Evolutionary conservation across 2,888 invertebrate genomes (phyloP).

Genomic region (Pharmacophagus antenor): DNA sequence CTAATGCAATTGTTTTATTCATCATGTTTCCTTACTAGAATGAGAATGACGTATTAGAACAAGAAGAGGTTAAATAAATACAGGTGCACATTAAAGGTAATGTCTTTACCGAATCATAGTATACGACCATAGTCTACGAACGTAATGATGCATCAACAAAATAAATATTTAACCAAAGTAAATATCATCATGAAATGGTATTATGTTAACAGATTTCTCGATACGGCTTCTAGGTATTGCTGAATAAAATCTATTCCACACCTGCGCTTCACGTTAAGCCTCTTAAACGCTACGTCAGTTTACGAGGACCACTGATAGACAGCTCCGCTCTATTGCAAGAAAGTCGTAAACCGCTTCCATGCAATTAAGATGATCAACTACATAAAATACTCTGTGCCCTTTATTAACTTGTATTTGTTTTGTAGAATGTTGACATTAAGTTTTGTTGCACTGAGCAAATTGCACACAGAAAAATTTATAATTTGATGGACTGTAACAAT

Average conservation of each 20-base stretch:
- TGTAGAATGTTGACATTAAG: neutral
- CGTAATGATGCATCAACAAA: no score
- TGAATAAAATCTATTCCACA: constrained; percentile 24
- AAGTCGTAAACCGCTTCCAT: constrained; percentile 20
- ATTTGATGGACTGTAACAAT: no score
- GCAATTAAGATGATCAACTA: constrained; percentile 17
- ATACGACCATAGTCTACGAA: no score
- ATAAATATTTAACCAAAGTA: neutral
- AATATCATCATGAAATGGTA: neutral
- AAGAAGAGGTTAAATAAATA: no score
- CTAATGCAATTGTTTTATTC: no score
- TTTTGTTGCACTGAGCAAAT: neutral
- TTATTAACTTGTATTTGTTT: neutral
- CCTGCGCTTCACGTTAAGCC: constrained; percentile 26
- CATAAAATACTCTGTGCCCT: neutral
- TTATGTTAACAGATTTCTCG: neutral
- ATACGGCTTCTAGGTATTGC: constrained; percentile 22
- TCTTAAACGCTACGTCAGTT: constrained; percentile 25
- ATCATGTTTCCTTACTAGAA: no score
- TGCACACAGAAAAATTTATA: neutral
- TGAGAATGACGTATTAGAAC: no score
- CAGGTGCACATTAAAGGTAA: no score
- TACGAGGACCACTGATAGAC: constrained; percentile 20
- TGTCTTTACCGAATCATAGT: no score
- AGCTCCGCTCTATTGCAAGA: neutral